A percentile compares a stretch with the other conserved stretches of the same genome.
Evolutionary conservation across 2,797 vertebrate genomes (phyloP).

Genomic region (Mormyrus hasselquistii): DNA sequence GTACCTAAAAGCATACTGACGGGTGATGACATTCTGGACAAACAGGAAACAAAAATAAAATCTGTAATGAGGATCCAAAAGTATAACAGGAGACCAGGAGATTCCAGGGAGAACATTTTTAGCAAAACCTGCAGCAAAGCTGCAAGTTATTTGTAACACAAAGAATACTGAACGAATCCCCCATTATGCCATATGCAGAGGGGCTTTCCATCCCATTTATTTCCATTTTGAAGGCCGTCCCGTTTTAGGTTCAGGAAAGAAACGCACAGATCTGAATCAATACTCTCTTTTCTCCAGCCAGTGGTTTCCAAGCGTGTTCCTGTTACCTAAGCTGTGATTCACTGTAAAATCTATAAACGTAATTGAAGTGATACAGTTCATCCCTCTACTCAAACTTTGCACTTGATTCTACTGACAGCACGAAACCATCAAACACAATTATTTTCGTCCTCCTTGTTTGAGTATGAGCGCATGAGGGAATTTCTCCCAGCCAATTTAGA

Average conservation of each 20-base stretch:
- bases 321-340: constrained; percentile 3
- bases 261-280: not conserved
- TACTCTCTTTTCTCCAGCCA: not conserved
- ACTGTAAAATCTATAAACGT: constrained; percentile 12
- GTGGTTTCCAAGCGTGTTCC: not conserved
- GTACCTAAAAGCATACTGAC: not conserved
- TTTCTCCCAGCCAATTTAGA: not conserved
- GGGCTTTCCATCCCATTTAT: not conserved
- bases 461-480: not conserved
- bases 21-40: not conserved
- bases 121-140: not conserved
- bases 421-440: constrained; percentile 8
- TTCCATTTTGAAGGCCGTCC: not conserved
- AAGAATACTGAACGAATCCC: not conserved
- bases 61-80: not conserved
- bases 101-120: not conserved
- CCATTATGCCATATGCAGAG: not conserved
- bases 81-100: not conserved
- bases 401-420: not conserved
- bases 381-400: not conserved
- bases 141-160: not conserved
- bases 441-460: not conserved
- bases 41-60: not conserved
- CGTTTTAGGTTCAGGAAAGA: not conserved
- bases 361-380: constrained; percentile 9